Evolutionary conservation across 2,797 vertebrate genomes (phyloP), one percentile per base, ranked within the genome.

Genomic region (Urocyon cinereoargenteus): DNA sequence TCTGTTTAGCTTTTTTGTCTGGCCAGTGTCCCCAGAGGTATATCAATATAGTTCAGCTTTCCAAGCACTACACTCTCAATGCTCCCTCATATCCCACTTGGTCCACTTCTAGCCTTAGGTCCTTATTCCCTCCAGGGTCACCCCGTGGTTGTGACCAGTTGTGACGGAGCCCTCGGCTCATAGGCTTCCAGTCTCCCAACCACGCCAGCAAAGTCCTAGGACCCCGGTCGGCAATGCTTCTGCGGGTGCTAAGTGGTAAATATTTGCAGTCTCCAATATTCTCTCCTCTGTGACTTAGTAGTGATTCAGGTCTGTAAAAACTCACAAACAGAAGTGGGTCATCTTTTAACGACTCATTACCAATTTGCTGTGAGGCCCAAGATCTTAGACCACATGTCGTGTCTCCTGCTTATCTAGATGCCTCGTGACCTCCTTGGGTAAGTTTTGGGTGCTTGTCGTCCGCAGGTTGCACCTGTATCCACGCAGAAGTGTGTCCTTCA

Each of bases 181-280:
- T 2, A 22, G 59, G 16, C 16, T 73, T 16, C 12, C 55, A 5
- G 31, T 31, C 31, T 34, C 15, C 3, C 11, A 4, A 3, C 24
- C 3, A 3, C 2, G 1, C 1, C 1, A 3, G 26, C 3, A 2
- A 19, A 9, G 19, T 14, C 5, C n/a, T 18, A 19, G 40, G 1
- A 1, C 40, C 62, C 13, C 1, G 3, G 28, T 26, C 15, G 15
- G 24, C 59, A 3, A 2, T 1, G 18, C 1, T 6, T 36, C 31
- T 22, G 13, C 0, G 51, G 62, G 7, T 3, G 22, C 79, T 14
- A 2, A 5, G 12, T 12, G 19, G 36, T 13, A 16, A 45, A 12
- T 13, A 40, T 2, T 15, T 31, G 11, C 14, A 0, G 40, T 51
- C 31, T 16, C 86, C 57, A 10, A 5, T 10, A 3, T 26, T 24